These are phyloP conservation scores for Xestia sexstrigata DNA, from an alignment of 2,888 invertebrate species.

Conservation along the genomic window DNA sequence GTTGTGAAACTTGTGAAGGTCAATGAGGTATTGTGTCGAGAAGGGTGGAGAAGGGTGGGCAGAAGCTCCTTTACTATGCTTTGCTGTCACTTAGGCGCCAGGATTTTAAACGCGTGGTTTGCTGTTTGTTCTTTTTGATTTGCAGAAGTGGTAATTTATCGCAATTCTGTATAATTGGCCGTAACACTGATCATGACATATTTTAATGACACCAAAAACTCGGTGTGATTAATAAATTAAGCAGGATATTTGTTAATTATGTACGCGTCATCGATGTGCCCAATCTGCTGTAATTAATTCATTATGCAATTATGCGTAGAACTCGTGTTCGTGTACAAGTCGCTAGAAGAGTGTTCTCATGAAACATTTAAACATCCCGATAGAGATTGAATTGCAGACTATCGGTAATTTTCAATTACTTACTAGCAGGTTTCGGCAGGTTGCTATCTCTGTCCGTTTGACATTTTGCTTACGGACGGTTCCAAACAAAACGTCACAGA, in stretches of 20 bases:
- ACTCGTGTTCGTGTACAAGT: conserved; percentile 30
- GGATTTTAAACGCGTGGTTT: not conserved
- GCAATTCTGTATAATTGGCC: not conserved
- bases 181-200: not conserved
- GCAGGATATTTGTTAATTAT: conserved; percentile 35
- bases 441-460: no score
- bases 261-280: conserved; percentile 33
- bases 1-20: not conserved
- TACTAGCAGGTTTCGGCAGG: no score
- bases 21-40: not conserved
- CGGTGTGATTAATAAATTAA: conserved; percentile 29
- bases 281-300: conserved; percentile 16
- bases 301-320: conserved; percentile 15
- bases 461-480: no score
- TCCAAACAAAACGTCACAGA: no score
- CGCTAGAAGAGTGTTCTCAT: conserved; percentile 33
- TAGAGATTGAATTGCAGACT: conserved; percentile 10
- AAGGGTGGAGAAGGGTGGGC: not conserved
- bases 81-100: not conserved
- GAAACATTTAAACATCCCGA: conserved; percentile 28
- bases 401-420: not conserved
- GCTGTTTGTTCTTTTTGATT: not conserved
- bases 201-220: conserved; percentile 12
- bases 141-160: not conserved
- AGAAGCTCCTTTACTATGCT: not conserved